Base-by-base conservation (phyloP, 2,888 invertebrate species). In the Phania funesta region DNA sequence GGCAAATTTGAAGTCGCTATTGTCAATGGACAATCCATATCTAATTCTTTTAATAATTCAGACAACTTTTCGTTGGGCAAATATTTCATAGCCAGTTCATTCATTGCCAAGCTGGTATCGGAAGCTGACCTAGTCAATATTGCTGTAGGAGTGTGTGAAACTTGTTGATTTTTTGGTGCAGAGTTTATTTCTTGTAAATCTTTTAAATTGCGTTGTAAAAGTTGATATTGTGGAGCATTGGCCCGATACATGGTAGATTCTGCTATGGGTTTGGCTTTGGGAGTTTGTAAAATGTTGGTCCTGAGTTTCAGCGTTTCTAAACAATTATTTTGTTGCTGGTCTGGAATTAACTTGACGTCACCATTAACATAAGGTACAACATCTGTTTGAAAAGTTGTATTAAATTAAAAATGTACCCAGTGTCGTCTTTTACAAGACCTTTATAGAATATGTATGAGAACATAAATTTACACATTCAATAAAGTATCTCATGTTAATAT, bases 91-190 rank as follows among this genome's bases (percentile, higher is more conserved):
- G 90, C 90, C 56, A 90, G 80, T 71, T 90, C 89, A 83, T 89
- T 90, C 90, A 90, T 90, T 2, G 87, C 89, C 80, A 90, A 65
- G 56, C 88, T 90, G 60, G 89, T 87, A n/a, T 90, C 90, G 0
- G 89, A 88, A 32, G 84, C 84, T 0, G 88, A 84, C 20, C 88
- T 89, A 8, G 85, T 44, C 3, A 85, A 48, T 0, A 60, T 46
- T 8, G 32, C 11, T 32, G 13, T 44, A 18, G 62, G 62, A 52
- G 60, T 64, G 16, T 60, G 11, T 3, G 18, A 5, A 11, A 7
- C 8, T 41, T 71, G 29, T 22, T 60, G 48, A 26, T 41, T 41
- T 11, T 11, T 48, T 65, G 74, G 26, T 8, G 38, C 16, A 1
- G 62, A 8, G 2, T 18, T 13, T 7, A 54, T 9, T 77, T 26